A percentile compares a stretch with the other conserved stretches of the same genome.
phyloP scores from a whole-genome alignment of 2,113 vertebrate genomes.

The Phodopus roborovskii region DNA sequence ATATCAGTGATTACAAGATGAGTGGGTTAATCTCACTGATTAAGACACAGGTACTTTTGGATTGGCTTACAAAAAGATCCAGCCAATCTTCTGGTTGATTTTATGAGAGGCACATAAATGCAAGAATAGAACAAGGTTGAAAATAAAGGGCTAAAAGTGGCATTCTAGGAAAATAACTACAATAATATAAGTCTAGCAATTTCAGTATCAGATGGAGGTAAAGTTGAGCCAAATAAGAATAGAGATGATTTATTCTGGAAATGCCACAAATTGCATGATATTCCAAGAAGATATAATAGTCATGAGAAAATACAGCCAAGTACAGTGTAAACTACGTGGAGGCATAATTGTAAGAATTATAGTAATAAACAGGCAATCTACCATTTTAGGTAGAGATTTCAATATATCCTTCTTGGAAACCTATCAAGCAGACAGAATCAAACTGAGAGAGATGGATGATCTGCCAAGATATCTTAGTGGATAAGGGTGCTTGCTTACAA shows the following conservation, averaged over 20 bases:
- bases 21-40: slow-evolving; percentile 40
- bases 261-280: background rate
- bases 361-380: slow-evolving; percentile 55
- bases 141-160: slow-evolving; percentile 58
- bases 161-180: slow-evolving; percentile 62
- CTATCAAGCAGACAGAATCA: slow-evolving; percentile 44
- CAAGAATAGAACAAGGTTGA: slow-evolving; percentile 29
- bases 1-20: background rate
- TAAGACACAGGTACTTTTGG: slow-evolving; percentile 24
- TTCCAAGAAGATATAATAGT: slow-evolving; percentile 69
- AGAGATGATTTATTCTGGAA: slow-evolving; percentile 55
- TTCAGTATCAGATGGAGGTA: slow-evolving; percentile 47
- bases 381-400: slow-evolving; percentile 38
- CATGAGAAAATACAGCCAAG: slow-evolving; percentile 39
- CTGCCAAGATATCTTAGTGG: background rate
- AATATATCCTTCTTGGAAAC: slow-evolving; percentile 64
- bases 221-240: slow-evolving; percentile 58
- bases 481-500: background rate
- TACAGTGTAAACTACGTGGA: slow-evolving; percentile 43
- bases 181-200: background rate
- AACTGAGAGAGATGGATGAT: background rate
- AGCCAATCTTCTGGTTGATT: background rate
- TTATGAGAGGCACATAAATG: slow-evolving; percentile 32
- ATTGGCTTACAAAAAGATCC: background rate
- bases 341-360: slow-evolving; percentile 65